Conservation (phyloP, 2,797 vertebrate species). For the Acomys russatus region DNA sequence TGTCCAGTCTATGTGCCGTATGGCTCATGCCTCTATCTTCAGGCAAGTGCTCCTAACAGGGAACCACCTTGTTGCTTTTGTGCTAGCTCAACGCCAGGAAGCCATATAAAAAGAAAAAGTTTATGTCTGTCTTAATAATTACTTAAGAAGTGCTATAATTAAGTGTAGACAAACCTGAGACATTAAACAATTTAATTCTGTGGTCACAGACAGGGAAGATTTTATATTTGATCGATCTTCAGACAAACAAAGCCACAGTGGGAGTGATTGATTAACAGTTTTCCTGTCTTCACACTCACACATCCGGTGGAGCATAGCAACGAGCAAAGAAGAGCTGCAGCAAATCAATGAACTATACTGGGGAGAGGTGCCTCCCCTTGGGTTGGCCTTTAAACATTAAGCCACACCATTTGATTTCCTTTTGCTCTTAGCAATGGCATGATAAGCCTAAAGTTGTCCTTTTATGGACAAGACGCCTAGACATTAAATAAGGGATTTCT, state of each 20-base stretch:
- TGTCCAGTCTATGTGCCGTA: not conserved
- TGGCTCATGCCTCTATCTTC: not conserved
- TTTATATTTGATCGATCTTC: slow-evolving; percentile 62
- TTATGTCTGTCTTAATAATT: slow-evolving; percentile 29
- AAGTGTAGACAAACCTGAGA: slow-evolving; percentile 22
- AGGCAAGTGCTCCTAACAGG: not conserved
- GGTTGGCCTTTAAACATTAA: slow-evolving; percentile 30
- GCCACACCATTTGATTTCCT: not conserved
- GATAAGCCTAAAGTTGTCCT: not conserved
- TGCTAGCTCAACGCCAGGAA: not conserved
- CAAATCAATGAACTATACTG: not conserved
- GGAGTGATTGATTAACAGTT: slow-evolving; percentile 42
- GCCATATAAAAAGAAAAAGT: not conserved
- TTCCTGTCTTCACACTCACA: slow-evolving; percentile 41
- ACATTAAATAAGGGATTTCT: not conserved
- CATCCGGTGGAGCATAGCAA: slow-evolving; percentile 4
- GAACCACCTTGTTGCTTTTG: not conserved
- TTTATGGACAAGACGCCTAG: slow-evolving; percentile 11
- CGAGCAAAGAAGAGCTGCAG: slow-evolving; percentile 42
- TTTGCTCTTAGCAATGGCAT: not conserved
- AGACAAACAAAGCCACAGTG: slow-evolving; percentile 55
- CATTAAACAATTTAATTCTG: slow-evolving; percentile 38
- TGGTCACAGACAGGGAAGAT: slow-evolving; percentile 47
- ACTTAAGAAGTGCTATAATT: slow-evolving; percentile 38
- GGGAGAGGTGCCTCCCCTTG: not conserved